Percentiles rank a stretch among this genome's conserved stretches.
Evolutionary conservation across 2,113 vertebrate species (phyloP).

Genomic region (Paradisaea rubra): DNA sequence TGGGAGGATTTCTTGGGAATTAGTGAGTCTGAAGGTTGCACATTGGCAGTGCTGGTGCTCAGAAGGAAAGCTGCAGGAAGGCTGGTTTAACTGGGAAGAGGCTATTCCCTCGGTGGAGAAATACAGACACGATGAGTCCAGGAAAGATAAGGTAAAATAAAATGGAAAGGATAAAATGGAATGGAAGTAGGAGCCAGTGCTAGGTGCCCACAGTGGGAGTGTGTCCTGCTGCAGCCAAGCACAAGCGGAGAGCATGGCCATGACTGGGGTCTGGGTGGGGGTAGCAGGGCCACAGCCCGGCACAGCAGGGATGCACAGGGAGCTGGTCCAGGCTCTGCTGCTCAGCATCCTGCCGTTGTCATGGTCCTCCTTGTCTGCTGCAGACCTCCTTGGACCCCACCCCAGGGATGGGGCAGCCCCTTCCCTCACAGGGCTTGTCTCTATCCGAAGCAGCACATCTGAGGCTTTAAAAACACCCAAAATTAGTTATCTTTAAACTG

Average conservation of each 20-base stretch:
- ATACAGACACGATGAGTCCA: neutral
- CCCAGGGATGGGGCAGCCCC: neutral
- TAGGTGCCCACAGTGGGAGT: neutral
- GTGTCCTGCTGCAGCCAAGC: neutral
- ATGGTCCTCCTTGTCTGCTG: accelerated
- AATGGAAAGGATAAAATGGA: neutral
- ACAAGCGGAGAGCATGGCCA: accelerated
- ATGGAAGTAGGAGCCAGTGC: neutral
- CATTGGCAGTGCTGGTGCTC: neutral
- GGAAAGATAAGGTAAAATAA: neutral
- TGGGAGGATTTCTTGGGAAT: neutral
- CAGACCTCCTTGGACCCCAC: neutral
- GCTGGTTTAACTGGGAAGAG: neutral
- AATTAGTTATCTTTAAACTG: neutral
- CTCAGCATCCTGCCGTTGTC: neutral
- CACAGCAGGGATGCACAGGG: neutral
- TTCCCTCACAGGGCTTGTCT: neutral
- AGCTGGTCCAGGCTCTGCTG: neutral
- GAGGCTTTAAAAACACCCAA: neutral
- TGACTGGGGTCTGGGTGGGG: neutral
- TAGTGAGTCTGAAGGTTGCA: neutral
- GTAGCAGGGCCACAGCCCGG: accelerated
- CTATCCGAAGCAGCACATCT: neutral
- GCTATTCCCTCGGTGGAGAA: neutral
- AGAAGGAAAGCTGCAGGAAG: neutral